A percentile compares a stretch with the other conserved stretches of the same genome.
Evolutionary conservation across 2,113 vertebrate species (phyloP).

Genomic region (Piaya cayana): DNA sequence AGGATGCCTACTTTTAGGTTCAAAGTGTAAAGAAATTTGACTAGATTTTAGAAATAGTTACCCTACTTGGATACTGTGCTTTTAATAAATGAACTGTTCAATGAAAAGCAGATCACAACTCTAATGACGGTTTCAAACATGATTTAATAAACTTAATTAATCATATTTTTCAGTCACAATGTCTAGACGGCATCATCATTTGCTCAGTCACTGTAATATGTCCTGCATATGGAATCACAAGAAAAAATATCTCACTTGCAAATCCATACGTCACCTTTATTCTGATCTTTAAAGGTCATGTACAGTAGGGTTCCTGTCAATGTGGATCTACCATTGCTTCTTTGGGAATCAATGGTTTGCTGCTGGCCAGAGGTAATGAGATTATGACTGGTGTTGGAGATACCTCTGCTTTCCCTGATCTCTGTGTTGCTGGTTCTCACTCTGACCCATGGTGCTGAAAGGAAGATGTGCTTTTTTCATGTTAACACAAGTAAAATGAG

Average conservation of each 20-base stretch:
- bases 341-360: neutral
- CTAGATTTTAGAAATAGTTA: neutral
- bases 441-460: neutral
- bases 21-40: neutral
- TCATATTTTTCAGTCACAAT: neutral
- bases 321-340: neutral
- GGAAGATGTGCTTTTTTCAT: neutral
- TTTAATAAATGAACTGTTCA: neutral
- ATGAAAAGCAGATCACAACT: neutral
- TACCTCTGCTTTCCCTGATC: neutral
- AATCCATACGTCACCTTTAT: neutral
- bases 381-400: neutral
- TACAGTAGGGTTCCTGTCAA: neutral
- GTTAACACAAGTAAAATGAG: neutral
- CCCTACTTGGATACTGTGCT: neutral
- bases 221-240: neutral
- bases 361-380: neutral
- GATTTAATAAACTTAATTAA: neutral
- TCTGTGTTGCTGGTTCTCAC: neutral
- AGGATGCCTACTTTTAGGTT: neutral
- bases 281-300: neutral
- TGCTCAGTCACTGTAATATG: neutral
- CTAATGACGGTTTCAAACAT: neutral
- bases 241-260: neutral
- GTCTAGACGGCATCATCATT: neutral